Evolutionary conservation across 2,888 invertebrate genomes (phyloP), one percentile per base, ranked within the genome.

Genomic region (Lapara coniferarum): DNA sequence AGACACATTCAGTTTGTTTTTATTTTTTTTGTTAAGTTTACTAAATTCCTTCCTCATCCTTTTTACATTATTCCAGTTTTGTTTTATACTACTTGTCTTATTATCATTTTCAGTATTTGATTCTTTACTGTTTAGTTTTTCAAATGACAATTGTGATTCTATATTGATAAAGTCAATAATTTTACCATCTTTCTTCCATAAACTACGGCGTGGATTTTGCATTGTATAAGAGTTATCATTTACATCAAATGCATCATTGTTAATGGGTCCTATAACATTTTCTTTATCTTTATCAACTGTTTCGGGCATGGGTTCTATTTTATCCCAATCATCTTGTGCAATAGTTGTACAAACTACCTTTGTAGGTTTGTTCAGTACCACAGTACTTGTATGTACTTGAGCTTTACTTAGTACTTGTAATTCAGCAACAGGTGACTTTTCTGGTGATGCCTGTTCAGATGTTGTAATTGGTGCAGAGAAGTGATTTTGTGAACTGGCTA

Each of bases 1-100:
- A 49, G 94, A 94, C 67, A 92, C 87, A 88, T 93, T 92, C 10
- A 94, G 75, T 83, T 93, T 94, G 72, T 81, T 92, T 76, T 80
- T 89, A 71, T 88, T 87, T 71, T 83, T 81, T 71, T 90, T 91
- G 71, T 89, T 89, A 57, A 90, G 76, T 77, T 90, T 93, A 78
- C 87, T 90, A 69, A 94, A 92, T 75, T 92, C 93, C 74, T 90
- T 91, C 78, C 87, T 89, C 92, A 93, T 93, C 81, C 79, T 91
- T 74, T 91, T 92, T 0, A 92, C 91, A 86, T 85, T 90, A 72
- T 82, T 88, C 92, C 92, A 93, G 71, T 85, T 88, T 74, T 89
- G 86, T 76, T 89, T 89, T 2, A 73, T 63, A 73, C 85, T 89
- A 66, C 75, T 81, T 7, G 82, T 75, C 74, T 84, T 85, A 69